A percentile compares a stretch with the other conserved stretches of the same genome.
Conservation (phyloP, 2,888 invertebrate species). For the Melipona beecheii region DNA sequence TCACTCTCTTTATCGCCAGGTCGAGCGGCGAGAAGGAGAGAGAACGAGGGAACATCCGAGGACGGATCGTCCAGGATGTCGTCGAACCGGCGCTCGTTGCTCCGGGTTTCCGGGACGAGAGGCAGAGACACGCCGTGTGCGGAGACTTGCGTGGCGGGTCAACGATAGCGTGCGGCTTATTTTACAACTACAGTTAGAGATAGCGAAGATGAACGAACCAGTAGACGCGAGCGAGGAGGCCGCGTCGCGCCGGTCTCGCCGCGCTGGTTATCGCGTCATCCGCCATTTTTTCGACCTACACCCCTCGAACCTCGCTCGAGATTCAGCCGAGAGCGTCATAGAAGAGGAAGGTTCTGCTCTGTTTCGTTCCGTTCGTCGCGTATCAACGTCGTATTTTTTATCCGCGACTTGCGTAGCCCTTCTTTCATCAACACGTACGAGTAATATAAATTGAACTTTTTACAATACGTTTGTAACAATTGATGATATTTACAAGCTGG, state of each 20-base stretch:
- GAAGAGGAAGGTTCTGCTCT: constrained; percentile 1
- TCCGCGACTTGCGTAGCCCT: too few species aligned
- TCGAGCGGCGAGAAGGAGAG: neutral
- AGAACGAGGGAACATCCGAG: neutral
- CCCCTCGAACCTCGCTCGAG: constrained; percentile 3
- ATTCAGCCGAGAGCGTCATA: constrained; percentile 13
- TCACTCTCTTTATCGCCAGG: constrained; percentile 21
- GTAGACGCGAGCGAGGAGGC: constrained; percentile 42
- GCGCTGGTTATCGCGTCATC: constrained; percentile 52
- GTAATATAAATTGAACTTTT: too few species aligned
- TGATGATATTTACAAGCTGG: too few species aligned
- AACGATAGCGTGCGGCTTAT: constrained; percentile 75
- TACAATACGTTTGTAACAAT: too few species aligned
- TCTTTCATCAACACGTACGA: too few species aligned
- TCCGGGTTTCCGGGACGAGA: constrained; percentile 40
- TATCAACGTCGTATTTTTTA: neutral
- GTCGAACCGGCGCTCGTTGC: constrained; percentile 29
- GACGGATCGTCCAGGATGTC: constrained; percentile 28
- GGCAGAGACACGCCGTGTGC: neutral
- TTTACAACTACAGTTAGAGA: constrained; percentile 80
- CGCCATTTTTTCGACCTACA: constrained; percentile 38
- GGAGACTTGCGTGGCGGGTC: constrained; percentile 63
- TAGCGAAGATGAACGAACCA: constrained; percentile 64
- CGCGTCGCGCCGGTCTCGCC: constrained; percentile 28
- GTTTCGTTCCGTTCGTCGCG: neutral